Evolutionary conservation across 2,888 invertebrate species (phyloP), one percentile per base, ranked within the genome.

Genomic region (Pardosa pseudoannulata): DNA sequence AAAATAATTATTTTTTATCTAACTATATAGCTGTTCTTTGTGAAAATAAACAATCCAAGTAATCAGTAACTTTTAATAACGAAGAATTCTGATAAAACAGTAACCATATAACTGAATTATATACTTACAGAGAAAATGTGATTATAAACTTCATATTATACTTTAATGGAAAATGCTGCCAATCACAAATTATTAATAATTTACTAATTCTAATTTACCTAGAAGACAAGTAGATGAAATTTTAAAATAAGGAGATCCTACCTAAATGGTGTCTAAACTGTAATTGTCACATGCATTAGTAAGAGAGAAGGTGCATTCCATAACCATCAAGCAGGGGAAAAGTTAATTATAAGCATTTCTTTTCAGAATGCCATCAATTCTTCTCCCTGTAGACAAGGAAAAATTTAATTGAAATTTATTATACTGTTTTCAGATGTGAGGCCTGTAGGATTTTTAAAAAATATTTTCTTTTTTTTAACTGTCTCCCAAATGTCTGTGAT

Each of bases 301-400:
- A 11, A 46, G 41, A 11, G 16, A 46, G 41, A 46, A 16, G 41
- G 6, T 6, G 16, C 16, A 11, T 46, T 46, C 41, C 41, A 46
- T 46, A 46, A 46, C 16, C 41, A 46, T 46, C 41, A 46, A 46
- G 9, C 41, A 46, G 9, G 6, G 41, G 41, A 46, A 46, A 46
- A 46, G 41, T 46, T 46, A 46, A 46, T 46, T 46, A 46, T 46
- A 46, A 46, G 41, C 41, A 46, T 11, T 46, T 46, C 41, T 46
- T 46, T 46, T 46, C 9, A 46, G 41, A 46, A 46, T 46, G 41
- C 41, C 41, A 46, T 46, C 41, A 46, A 46, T 13, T 46, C 41
- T 46, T 46, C 41, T 13, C 41, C 41, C 41, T 46, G 16, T 46
- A 16, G 41, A 46, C 16, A 46, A 46, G 41, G 41, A 46, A 46